Evolutionary conservation across 2,888 invertebrate species (phyloP).

Genomic region (Ligdia adustata): DNA sequence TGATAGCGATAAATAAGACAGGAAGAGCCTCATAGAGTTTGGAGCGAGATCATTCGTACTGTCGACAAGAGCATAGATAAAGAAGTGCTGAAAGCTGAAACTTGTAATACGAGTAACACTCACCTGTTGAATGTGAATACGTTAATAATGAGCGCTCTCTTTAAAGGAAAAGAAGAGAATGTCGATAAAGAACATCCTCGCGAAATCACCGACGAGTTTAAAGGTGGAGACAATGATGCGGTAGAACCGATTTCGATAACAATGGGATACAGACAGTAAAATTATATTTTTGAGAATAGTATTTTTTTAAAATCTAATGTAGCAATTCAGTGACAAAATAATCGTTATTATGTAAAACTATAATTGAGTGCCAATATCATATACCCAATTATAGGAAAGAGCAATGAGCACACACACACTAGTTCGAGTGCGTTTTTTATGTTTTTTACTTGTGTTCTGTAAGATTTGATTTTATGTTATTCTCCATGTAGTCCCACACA

Average conservation of each 20-base stretch:
- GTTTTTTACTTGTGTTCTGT: background rate
- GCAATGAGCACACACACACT: too few relatives aligned
- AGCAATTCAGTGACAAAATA: background rate
- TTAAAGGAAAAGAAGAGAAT: conserved; percentile 6
- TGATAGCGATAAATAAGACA: conserved; percentile 24
- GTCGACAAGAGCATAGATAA: too few relatives aligned
- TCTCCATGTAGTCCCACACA: background rate
- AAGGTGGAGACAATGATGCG: conserved; percentile 24
- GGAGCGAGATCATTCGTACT: conserved; percentile 12
- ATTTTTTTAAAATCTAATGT: background rate
- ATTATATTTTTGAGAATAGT: background rate
- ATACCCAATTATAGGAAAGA: too few relatives aligned
- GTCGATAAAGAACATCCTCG: conserved; percentile 17
- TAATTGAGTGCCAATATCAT: too few relatives aligned
- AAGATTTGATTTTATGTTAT: background rate
- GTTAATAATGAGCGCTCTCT: conserved; percentile 24
- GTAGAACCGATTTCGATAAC: conserved; percentile 5
- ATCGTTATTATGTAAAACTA: background rate
- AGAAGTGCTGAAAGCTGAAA: too few relatives aligned
- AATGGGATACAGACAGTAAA: background rate
- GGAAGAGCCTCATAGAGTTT: background rate
- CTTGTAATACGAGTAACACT: too few relatives aligned
- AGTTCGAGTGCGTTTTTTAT: background rate
- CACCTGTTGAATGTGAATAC: conserved; percentile 2
- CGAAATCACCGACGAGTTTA: conserved; percentile 22